Base-by-base conservation (phyloP, 2,797 vertebrate species). In the Bovichtus diacanthus region DNA sequence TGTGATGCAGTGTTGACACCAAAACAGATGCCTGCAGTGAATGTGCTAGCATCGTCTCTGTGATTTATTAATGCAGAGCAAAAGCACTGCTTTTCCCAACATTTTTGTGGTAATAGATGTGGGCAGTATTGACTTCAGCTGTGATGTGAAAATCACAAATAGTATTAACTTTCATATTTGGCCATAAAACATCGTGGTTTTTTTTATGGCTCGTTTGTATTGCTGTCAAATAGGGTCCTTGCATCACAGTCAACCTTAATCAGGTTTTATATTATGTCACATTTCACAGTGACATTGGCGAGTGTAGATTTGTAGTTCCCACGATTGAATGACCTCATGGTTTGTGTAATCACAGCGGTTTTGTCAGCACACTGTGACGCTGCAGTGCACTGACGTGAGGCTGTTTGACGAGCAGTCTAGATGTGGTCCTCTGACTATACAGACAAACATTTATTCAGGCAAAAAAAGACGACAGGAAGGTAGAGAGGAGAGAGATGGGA, bases 41-140 rank as follows among this genome's bases (percentile, higher is more conserved):
- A 78, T 75, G 74, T 84, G 78, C 69, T 41, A 75, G 69, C 44
- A 56, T 70, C 12, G 18, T 76, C 74, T 73, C 70, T 78, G 59
- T 80, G 70, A 78, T 82, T 84, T 55, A 84, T 86, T 88, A 78
- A 89, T 88, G 80, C 77, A 85, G 60, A 75, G 49, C 21, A 69
- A 66, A 73, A 71, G 73, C 12, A 19, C 23, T 49, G 74, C 34
- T 71, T 76, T 86, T 70, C 72, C 39, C 72, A 27, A 69, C 67
- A 25, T 70, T 81, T 53, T 41, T 68, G 58, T 66, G 41, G 16
- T 76, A 80, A 86, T 75, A 53, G 59, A 72, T 6, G 3, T 53
- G 44, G 46, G 46, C 73, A 67, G 18, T 44, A 41, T 29, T 71
- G 41, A 64, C 59, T 65, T 74, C 61, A 69, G 70, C 68, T 71